Evolutionary conservation across 2,113 vertebrate genomes (phyloP), one percentile per base, ranked within the genome.

Genomic region (Rhegmatorhina hoffmannsi): DNA sequence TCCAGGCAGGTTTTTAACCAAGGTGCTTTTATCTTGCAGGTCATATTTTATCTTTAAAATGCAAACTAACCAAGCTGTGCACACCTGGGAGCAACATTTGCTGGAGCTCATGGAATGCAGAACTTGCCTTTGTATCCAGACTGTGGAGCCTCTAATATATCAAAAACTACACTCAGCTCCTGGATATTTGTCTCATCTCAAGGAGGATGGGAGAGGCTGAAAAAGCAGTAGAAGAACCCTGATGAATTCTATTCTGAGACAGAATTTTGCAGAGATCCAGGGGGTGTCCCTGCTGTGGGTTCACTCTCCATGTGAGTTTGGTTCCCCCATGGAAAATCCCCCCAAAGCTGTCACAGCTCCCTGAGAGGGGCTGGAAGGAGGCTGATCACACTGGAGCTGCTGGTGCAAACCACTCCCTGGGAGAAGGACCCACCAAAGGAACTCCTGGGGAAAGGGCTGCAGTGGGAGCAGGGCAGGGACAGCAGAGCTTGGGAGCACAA

Each of bases 321-420:
- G 2, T 21, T 73, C 26, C 25, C 44, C 7, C 13, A 6, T 16
- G 23, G 49, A 52, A 49, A 58, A 31, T 17, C 7, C 5, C 15
- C 23, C 29, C 14, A 7, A 3, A 9, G 19, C 17, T 11, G 8
- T 8, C 1, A 1, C 55, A 13, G 3, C 8, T n/a, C 23, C 36
- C 62, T 6, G 7, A 20, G 38, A 10, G 10, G 16, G 33, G 15
- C n/a, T 46, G 55, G 68, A 46, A 23, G 46, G 69, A 64, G 4
- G 46, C 43, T 25, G 20, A 1, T 4, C 2, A 0, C 7, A 20
- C 44, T 19, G 0, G 1, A n/a, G 29, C 19, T 7, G 6, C 31
- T 1, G 5, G 5, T 5, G 13, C 5, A 0, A 44, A 13, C 40
- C 25, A 33, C 19, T 34, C 18, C 20, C n/a, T 1, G 4, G 29